Percentiles rank a stretch among this genome's conserved stretches.
Conservation (phyloP, 2,888 invertebrate species). For the Reticulitermes lucifugus region DNA sequence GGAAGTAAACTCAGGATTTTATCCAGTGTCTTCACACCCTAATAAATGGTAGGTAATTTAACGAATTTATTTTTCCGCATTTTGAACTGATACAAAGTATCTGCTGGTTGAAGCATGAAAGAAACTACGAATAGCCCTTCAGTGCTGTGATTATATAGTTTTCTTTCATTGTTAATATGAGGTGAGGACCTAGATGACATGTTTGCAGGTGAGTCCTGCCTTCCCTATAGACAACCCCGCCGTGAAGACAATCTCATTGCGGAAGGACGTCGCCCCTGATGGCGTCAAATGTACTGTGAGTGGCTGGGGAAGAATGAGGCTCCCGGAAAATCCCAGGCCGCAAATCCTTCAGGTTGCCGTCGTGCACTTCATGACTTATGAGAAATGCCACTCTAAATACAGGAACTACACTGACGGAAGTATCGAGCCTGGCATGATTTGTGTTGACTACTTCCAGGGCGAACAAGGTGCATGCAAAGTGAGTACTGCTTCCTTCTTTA, state of each 20-base stretch:
- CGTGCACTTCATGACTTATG: neutral
- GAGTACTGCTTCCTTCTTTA: neutral
- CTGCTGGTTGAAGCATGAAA: too few species aligned
- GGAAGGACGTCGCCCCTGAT: neutral
- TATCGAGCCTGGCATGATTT: slow-evolving; percentile 24
- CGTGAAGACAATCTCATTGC: neutral
- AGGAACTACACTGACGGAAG: neutral
- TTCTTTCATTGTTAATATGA: too few species aligned
- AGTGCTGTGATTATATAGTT: too few species aligned
- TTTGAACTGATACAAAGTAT: too few species aligned
- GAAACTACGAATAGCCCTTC: too few species aligned
- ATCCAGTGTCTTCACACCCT: too few species aligned
- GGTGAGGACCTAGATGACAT: too few species aligned
- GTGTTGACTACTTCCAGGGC: slow-evolving; percentile 22
- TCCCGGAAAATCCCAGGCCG: neutral
- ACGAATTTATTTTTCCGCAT: too few species aligned
- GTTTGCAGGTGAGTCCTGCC: slow-evolving; percentile 11
- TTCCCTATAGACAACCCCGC: neutral
- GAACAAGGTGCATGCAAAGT: slow-evolving; percentile 29
- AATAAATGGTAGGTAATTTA: too few species aligned
- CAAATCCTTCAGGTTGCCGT: slow-evolving; percentile 9
- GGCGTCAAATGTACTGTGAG: neutral
- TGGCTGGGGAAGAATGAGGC: slow-evolving; percentile 1
- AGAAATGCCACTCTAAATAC: neutral
- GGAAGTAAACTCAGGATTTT: too few species aligned